Evolutionary conservation across 2,797 vertebrate species (phyloP), one percentile per base, ranked within the genome.

Genomic region (Nyctalus aviator): DNA sequence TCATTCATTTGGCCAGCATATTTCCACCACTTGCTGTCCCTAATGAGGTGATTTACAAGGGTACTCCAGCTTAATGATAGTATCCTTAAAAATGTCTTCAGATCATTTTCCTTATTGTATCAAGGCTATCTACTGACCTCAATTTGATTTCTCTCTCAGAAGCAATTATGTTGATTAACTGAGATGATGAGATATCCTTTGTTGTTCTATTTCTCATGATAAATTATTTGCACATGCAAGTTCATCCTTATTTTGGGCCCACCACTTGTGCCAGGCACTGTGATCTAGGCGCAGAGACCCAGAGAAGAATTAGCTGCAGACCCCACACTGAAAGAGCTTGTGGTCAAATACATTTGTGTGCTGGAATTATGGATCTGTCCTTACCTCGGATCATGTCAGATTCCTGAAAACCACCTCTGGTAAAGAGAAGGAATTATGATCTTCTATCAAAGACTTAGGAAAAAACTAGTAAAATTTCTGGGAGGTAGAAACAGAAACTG

Each of bases 141-240:
- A 92, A 88, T 95, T 95, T 93, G 57, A 94, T 93, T 90, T 94
- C 68, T 95, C 30, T 68, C 21, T 95, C n/a, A 72, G 72, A 93
- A 84, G 37, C 66, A 68, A 78, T 78, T 53, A 17, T 46, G 69
- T 79, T 95, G 90, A 95, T 97, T 95, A 96, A 84, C 66, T 85
- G 75, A 84, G 66, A 90, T 95, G 50, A 94, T 75, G 82, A 94
- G 95, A 85, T 85, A 64, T n/a, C 44, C 44, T 90, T 93, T 20
- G 37, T 84, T 37, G 50, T 85, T 91, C 73, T 81, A 32, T 90
- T 94, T 93, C 13, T 94, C 57, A 69, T n/a, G 75, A 79, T 82
- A 90, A 93, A 85, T 95, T 94, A 95, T 96, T 95, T 88, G 82
- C 79, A 48, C 81, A 82, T 75, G 82, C 76, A 93, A 7, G 21